Base-by-base conservation (phyloP, 2,797 vertebrate genomes). In the Karalla daura region DNA sequence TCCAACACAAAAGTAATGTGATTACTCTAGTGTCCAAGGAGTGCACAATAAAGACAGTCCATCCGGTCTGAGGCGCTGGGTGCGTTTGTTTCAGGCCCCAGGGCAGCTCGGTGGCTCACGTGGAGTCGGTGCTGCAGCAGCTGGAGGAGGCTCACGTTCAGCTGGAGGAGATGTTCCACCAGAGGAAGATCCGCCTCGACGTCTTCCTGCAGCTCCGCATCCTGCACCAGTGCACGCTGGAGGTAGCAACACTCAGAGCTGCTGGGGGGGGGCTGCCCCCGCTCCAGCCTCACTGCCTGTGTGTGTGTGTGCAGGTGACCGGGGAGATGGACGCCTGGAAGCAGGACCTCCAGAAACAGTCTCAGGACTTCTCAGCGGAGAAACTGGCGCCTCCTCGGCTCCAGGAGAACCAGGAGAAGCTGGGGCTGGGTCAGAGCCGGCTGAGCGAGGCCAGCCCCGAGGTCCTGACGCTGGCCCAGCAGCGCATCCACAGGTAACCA, bases 121-220 rank as follows among this genome's bases (percentile, higher is more conserved):
- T 99, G 1, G 97, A 99, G 81, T 93, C 95, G 0, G 98, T 99
- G 37, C 92, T 99, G 5, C 98, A 98, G 93, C 97, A 98, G 91
- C 90, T 99, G 20, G 97, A 99, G 7, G 98, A 99, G 75, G 93
- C 96, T 27, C 97, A 98, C 64, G 96, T 94, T 47, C 97, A 98
- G 90, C 96, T 99, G 94, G 98, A 99, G 90, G 97, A 99, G 46
- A 93, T 99, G 24, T 99, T 99, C 83, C 96, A 99, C 15, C 96
- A 99, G 86, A 94, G 95, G 80, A 96, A 97, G 90, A 97, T 99
- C 76, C 95, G 97, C 39, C 86, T 99, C 78, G 97, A 99, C 55
- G 95, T 99, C 75, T 97, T 95, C 88, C 92, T 99, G 70, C 98
- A 98, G 91, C 93, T 99, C 14, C 95, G 97, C 43, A 98, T 99